A percentile compares a stretch with the other conserved stretches of the same genome.
phyloP scores from a whole-genome alignment of 1,140 invertebrate genomes.

The Portunus trituberculatus region DNA sequence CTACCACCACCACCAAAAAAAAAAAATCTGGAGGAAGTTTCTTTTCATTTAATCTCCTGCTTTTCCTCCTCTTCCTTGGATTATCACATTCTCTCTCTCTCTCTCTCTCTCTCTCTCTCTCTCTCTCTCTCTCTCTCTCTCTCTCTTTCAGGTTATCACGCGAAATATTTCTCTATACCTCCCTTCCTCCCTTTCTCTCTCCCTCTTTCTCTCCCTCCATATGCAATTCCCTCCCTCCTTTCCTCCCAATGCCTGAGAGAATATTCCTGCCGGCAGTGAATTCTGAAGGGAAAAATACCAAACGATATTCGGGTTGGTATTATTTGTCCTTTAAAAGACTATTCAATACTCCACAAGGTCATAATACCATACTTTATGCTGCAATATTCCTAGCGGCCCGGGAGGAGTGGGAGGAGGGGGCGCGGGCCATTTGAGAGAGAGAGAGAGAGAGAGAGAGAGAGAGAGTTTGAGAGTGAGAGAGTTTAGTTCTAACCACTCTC shows the following conservation, averaged over 20 bases:
- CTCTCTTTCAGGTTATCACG: not conserved
- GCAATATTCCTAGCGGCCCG: constrained; percentile 51
- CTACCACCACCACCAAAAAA: too few species aligned
- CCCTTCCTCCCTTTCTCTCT: not conserved
- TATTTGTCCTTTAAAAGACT: constrained; percentile 62
- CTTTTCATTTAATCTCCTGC: not conserved
- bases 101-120: not conserved
- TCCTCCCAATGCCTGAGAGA: not conserved
- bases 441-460: constrained; percentile 21
- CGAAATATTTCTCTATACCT: not conserved
- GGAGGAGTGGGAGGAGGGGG: not conserved
- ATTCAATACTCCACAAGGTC: constrained; percentile 57
- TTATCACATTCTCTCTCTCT: constrained; percentile 21
- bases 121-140: not conserved
- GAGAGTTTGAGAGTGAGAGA: not conserved
- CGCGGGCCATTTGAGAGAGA: not conserved
- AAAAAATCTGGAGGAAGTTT: too few species aligned
- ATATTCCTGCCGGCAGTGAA: too few species aligned
- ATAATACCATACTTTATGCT: constrained; percentile 57
- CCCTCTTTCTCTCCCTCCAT: constrained; percentile 10
- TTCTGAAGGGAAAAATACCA: not conserved
- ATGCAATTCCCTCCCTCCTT: not conserved
- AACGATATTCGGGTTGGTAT: constrained; percentile 57
- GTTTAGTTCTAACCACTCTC: too few species aligned
- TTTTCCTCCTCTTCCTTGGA: not conserved